Evolutionary conservation across 2,113 vertebrate genomes (phyloP).

Genomic region (Protomyctophum bolini): DNA sequence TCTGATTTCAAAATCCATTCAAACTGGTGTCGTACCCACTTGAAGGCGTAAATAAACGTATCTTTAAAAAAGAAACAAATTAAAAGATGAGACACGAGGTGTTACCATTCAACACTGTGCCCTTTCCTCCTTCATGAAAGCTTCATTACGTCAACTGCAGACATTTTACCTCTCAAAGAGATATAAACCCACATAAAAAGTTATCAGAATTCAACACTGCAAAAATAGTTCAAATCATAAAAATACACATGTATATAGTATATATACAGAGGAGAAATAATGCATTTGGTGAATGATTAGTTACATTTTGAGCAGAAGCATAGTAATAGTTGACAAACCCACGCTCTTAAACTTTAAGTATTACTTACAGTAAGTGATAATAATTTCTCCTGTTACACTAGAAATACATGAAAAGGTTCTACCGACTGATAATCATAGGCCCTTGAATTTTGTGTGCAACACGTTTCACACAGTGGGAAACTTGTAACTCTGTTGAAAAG

Average conservation of each 20-base stretch:
- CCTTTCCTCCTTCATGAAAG: conserved; percentile 48
- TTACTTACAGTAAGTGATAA: conserved; percentile 53
- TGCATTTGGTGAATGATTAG: conserved; percentile 65
- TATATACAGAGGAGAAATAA: conserved; percentile 60
- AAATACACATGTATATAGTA: conserved; percentile 62
- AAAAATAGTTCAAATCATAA: conserved; percentile 75
- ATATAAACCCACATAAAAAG: conserved; percentile 70
- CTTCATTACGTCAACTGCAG: conserved; percentile 38
- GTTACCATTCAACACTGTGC: conserved; percentile 54
- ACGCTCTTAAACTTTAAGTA: conserved; percentile 42
- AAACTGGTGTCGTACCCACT: conserved; percentile 43
- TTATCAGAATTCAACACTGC: conserved; percentile 68
- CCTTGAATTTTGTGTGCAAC: conserved; percentile 63
- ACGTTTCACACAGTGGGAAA: conserved; percentile 53
- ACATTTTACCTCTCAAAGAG: conserved; percentile 64
- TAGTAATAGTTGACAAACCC: conserved; percentile 50
- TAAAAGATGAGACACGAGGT: conserved; percentile 52
- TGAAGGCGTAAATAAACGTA: conserved; percentile 30
- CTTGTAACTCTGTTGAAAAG: conserved; percentile 16
- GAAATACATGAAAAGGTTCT: conserved; percentile 53
- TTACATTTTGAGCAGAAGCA: conserved; percentile 61
- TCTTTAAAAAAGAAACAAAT: background rate
- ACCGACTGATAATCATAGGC: conserved; percentile 60
- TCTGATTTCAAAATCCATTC: conserved; percentile 50
- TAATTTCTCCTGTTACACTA: conserved; percentile 59